These are phyloP conservation scores for Drosophila bocki DNA, from an alignment of 1,140 invertebrate genomes.

Conservation along the genomic window DNA sequence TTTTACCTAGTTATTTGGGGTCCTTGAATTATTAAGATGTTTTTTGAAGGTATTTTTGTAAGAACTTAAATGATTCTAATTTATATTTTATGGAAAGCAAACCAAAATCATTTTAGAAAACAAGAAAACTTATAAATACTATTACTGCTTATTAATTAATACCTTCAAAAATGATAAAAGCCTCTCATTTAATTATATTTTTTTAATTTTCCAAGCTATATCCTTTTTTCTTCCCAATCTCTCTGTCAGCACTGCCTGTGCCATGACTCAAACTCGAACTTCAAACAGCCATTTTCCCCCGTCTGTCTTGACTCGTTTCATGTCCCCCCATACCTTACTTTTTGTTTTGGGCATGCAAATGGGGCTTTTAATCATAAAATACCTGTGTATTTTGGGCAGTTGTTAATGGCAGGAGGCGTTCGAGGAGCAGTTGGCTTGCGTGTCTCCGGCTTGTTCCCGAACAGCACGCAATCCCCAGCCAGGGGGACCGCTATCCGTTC, in stretches of 20 bases:
- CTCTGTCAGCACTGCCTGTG: background rate
- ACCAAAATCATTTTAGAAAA: background rate
- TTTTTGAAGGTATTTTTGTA: too few species aligned
- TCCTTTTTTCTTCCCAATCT: background rate
- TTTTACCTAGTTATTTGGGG: background rate
- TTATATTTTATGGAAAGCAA: background rate
- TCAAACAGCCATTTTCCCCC: conserved; percentile 35
- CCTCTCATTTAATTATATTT: background rate
- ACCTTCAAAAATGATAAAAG: background rate
- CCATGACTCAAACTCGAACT: conserved; percentile 69
- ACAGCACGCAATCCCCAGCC: conserved; percentile 58
- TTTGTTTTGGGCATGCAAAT: conserved; percentile 69
- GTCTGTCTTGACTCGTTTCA: background rate
- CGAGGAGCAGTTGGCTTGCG: conserved; percentile 49
- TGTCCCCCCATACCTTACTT: background rate
- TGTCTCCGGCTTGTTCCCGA: conserved; percentile 63
- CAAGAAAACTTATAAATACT: background rate
- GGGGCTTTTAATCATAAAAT: conserved; percentile 73
- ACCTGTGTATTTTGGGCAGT: conserved; percentile 74
- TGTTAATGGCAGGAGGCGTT: conserved; percentile 71
- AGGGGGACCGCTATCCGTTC: conserved; percentile 3
- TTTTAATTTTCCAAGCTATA: background rate
- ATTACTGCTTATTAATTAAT: too few species aligned
- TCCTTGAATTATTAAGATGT: too few species aligned
- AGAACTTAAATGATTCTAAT: background rate